These are phyloP conservation scores for Lycaon pictus DNA, from an alignment of 2,113 vertebrate species.

Conservation along the genomic window DNA sequence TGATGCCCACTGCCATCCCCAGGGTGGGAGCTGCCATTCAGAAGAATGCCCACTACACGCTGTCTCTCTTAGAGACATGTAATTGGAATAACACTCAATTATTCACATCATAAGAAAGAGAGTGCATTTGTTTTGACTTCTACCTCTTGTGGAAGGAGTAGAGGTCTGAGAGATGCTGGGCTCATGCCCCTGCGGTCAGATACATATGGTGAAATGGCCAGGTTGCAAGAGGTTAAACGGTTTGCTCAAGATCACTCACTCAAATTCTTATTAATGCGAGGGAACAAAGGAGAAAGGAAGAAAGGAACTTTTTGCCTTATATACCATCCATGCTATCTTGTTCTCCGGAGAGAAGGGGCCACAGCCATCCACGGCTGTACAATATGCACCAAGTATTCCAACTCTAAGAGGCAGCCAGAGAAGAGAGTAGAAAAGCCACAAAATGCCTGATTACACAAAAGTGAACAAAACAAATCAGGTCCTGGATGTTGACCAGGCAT, in stretches of 20 bases:
- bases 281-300: neutral
- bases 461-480: neutral
- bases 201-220: neutral
- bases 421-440: neutral
- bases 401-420: neutral
- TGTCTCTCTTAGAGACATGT: neutral
- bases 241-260: neutral
- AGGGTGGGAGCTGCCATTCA: neutral
- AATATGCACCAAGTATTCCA: neutral
- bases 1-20: neutral
- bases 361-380: neutral
- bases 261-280: neutral
- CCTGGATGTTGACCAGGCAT: neutral
- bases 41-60: neutral
- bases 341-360: neutral
- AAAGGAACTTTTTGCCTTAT: neutral
- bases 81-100: constrained; percentile 9
- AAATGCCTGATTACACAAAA: neutral
- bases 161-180: neutral
- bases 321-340: neutral
- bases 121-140: neutral
- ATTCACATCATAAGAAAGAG: neutral
- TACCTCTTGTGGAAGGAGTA: neutral
- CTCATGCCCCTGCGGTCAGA: neutral
- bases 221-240: neutral